phyloP scores from a whole-genome alignment of 2,888 invertebrate species.

The Macaria notata region DNA sequence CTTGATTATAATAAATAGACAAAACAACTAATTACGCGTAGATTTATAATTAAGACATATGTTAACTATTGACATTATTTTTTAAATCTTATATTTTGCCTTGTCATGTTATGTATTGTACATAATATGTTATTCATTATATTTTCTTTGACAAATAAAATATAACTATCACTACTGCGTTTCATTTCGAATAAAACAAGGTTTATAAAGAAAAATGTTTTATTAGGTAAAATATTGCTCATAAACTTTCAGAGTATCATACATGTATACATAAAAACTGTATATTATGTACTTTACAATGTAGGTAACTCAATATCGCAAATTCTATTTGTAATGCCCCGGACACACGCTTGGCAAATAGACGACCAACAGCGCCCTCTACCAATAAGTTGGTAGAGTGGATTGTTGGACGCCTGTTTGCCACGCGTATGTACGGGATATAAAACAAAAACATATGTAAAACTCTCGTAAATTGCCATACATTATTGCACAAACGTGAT shows the following conservation, averaged over 20 bases:
- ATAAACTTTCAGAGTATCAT: slow-evolving; percentile 1
- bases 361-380: no score
- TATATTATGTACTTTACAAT: slow-evolving; percentile 11
- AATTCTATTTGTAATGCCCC: background rate
- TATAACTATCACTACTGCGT: slow-evolving; percentile 9
- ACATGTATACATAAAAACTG: background rate
- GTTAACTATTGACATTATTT: no score
- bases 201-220: slow-evolving; percentile 4
- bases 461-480: background rate
- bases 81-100: no score
- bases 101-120: slow-evolving; percentile 3
- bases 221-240: slow-evolving; percentile 8
- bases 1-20: no score
- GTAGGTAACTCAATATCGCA: slow-evolving; percentile 9
- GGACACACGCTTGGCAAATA: no score
- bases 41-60: no score
- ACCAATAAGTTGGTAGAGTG: no score
- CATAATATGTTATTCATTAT: slow-evolving; percentile 27
- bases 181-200: background rate
- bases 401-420: no score
- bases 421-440: no score
- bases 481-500: slow-evolving; percentile 17
- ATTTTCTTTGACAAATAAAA: slow-evolving; percentile 25
- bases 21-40: no score
- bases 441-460: no score